These are phyloP conservation scores for Trisateles emortualis DNA, from an alignment of 2,888 invertebrate species.

Conservation along the genomic window DNA sequence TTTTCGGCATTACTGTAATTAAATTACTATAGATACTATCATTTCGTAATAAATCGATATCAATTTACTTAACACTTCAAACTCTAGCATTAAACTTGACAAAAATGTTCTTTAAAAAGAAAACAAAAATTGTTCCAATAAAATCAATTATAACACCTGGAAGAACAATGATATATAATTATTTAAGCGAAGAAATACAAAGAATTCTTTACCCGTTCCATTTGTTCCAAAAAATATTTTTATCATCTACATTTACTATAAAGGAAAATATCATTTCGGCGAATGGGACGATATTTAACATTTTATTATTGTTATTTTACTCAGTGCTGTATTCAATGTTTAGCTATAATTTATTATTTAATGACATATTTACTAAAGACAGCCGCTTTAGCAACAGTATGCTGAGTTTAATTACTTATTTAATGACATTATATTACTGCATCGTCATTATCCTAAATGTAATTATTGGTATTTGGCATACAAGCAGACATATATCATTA, in stretches of 20 bases:
- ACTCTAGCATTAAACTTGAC: too few relatives aligned
- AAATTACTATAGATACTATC: too few relatives aligned
- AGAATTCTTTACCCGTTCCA: slow-evolving; percentile 5
- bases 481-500: slow-evolving; percentile 3
- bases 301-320: neutral
- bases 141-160: neutral
- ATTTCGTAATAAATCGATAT: too few relatives aligned
- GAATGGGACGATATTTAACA: slow-evolving; percentile 2
- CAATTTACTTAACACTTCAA: too few relatives aligned
- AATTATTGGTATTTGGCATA: neutral
- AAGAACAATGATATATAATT: neutral
- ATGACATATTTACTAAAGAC: neutral
- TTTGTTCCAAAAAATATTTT: slow-evolving; percentile 17
- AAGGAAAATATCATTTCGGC: slow-evolving; percentile 25
- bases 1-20: too few relatives aligned
- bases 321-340: neutral
- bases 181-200: neutral
- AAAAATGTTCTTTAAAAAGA: too few relatives aligned
- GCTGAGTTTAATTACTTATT: neutral
- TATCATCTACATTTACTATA: slow-evolving; percentile 27
- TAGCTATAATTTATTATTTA: neutral
- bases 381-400: neutral
- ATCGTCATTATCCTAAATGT: neutral
- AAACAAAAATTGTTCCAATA: too few relatives aligned
- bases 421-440: neutral